These are phyloP conservation scores for Thryonomys swinderianus DNA, from an alignment of 2,113 vertebrate genomes.

Conservation along the genomic window DNA sequence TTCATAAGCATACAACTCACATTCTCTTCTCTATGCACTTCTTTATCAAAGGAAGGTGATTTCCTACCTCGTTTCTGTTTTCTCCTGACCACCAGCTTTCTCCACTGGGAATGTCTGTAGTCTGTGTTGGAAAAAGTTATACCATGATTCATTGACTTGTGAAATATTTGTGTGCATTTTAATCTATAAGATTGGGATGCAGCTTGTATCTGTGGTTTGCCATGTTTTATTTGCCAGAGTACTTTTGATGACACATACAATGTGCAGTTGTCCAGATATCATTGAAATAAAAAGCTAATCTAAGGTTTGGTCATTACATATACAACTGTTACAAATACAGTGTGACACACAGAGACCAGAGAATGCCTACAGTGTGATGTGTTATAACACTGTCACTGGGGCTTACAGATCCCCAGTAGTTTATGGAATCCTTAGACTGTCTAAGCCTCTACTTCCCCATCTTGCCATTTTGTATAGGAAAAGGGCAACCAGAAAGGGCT, in stretches of 20 bases:
- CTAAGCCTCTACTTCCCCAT: not conserved
- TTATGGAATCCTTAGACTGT: not conserved
- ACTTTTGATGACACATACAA: not conserved
- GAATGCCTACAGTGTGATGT: not conserved
- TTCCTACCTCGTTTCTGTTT: not conserved
- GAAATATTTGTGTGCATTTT: not conserved
- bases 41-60: not conserved
- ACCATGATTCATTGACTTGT: not conserved
- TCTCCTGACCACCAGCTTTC: not conserved
- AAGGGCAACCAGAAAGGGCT: not conserved
- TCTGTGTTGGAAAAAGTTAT: not conserved
- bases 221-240: not conserved
- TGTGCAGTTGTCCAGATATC: not conserved
- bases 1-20: not conserved
- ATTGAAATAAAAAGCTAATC: not conserved
- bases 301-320: not conserved
- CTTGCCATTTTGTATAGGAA: not conserved
- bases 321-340: not conserved
- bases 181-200: not conserved
- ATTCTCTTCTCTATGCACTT: not conserved
- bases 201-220: not conserved
- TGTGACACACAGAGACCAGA: not conserved
- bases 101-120: not conserved
- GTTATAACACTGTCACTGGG: not conserved
- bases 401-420: not conserved